Evolutionary conservation across 2,113 vertebrate species (phyloP).

Genomic region (Mirounga angustirostris): DNA sequence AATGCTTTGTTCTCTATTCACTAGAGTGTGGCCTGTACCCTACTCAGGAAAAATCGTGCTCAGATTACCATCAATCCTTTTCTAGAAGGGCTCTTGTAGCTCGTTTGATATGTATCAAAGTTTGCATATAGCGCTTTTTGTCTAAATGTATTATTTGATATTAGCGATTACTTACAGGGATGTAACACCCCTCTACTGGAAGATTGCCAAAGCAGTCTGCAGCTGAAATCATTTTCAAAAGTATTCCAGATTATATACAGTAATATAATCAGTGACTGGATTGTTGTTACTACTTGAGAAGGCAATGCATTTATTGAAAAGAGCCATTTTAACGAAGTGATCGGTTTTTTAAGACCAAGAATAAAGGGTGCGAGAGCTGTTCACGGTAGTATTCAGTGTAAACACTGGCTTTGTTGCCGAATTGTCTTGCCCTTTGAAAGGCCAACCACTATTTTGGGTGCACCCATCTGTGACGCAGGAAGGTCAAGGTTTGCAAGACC

Average conservation of each 20-base stretch:
- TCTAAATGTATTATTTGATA: constrained; percentile 39
- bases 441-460: not conserved
- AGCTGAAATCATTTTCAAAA: constrained; percentile 30
- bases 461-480: not conserved
- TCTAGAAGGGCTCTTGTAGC: not conserved
- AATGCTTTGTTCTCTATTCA: constrained; percentile 40
- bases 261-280: not conserved
- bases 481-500: not conserved
- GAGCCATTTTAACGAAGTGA: constrained; percentile 51
- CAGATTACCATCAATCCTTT: constrained; percentile 44
- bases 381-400: not conserved
- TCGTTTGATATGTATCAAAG: not conserved
- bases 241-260: not conserved
- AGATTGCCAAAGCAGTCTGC: not conserved
- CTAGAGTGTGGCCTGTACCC: not conserved
- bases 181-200: not conserved
- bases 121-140: not conserved
- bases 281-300: not conserved
- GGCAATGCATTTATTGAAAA: constrained; percentile 23
- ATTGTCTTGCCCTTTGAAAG: constrained; percentile 25
- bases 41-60: not conserved
- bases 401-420: not conserved
- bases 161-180: not conserved
- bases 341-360: constrained; percentile 53
- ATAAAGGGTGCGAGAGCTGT: not conserved